A percentile compares a stretch with the other conserved stretches of the same genome.
Evolutionary conservation across 2,797 vertebrate genomes (phyloP).

Genomic region (Chelon auratus): DNA sequence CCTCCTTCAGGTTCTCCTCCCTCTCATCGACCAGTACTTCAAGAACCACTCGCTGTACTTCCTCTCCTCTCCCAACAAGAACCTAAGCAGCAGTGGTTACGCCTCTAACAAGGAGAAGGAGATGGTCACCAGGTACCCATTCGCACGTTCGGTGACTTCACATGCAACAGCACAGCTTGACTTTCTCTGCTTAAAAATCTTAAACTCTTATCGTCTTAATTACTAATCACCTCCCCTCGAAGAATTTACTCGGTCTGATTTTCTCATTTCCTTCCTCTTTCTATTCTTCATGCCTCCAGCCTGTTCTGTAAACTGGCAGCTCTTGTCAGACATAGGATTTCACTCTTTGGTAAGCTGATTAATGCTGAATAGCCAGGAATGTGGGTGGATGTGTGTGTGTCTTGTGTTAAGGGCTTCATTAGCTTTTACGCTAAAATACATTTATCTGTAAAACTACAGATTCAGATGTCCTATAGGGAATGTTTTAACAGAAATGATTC

Average conservation of each 20-base stretch:
- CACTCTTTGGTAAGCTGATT: slow-evolving; percentile 94
- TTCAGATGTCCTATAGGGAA: background rate
- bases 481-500: background rate
- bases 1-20: slow-evolving; percentile 91
- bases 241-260: slow-evolving; percentile 37
- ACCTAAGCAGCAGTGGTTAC: slow-evolving; percentile 95
- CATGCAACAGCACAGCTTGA: background rate
- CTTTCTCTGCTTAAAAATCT: slow-evolving; percentile 7
- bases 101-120: slow-evolving; percentile 99
- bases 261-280: slow-evolving; percentile 52
- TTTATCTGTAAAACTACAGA: background rate
- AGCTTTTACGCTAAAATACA: background rate
- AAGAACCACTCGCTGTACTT: slow-evolving; percentile 98
- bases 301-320: slow-evolving; percentile 99
- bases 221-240: slow-evolving; percentile 14
- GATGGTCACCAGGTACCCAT: slow-evolving; percentile 94
- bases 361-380: slow-evolving; percentile 32
- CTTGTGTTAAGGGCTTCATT: background rate
- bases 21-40: slow-evolving; percentile 98
- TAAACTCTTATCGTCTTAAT: slow-evolving; percentile 10
- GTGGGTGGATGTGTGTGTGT: slow-evolving; percentile 21
- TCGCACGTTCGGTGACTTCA: background rate
- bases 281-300: slow-evolving; percentile 79
- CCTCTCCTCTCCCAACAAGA: slow-evolving; percentile 95
- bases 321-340: slow-evolving; percentile 99